Evolutionary conservation across 1,140 invertebrate genomes (phyloP).

Genomic region (Cryptotermes secundus): DNA sequence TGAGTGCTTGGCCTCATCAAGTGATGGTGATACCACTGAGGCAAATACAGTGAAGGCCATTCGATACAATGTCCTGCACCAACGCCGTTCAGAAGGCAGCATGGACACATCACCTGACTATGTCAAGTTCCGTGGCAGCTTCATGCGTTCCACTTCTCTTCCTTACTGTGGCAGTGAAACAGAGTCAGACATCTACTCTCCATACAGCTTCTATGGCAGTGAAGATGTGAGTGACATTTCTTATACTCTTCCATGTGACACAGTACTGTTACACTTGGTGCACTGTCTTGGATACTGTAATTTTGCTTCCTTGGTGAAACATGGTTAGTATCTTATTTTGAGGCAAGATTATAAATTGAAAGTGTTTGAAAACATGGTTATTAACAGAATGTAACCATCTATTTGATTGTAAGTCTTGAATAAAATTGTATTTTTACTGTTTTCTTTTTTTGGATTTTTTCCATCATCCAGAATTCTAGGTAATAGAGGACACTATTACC

Average conservation of each 20-base stretch:
- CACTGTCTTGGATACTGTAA: too few relatives aligned
- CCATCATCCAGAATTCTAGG: too few relatives aligned
- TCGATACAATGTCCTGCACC: background rate
- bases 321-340: too few relatives aligned
- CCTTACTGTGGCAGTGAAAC: slow-evolving; percentile 78
- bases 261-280: too few relatives aligned
- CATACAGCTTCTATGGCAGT: slow-evolving; percentile 68
- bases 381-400: too few relatives aligned
- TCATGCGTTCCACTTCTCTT: slow-evolving; percentile 58
- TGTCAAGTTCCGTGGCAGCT: slow-evolving; percentile 27
- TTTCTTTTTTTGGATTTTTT: too few relatives aligned
- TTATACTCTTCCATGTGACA: slow-evolving; percentile 41
- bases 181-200: slow-evolving; percentile 76
- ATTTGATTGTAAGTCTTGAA: too few relatives aligned
- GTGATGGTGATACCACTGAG: slow-evolving; percentile 51
- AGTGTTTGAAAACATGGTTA: too few relatives aligned
- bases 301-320: too few relatives aligned
- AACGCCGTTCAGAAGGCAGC: slow-evolving; percentile 38
- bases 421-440: too few relatives aligned
- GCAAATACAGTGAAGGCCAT: background rate
- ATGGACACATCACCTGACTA: slow-evolving; percentile 19
- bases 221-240: slow-evolving; percentile 46
- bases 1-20: slow-evolving; percentile 58
- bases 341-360: too few relatives aligned
- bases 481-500: too few relatives aligned